A percentile compares a stretch with the other conserved stretches of the same genome.
phyloP scores from a whole-genome alignment of 2,113 vertebrate genomes.

The Lycaon pictus region DNA sequence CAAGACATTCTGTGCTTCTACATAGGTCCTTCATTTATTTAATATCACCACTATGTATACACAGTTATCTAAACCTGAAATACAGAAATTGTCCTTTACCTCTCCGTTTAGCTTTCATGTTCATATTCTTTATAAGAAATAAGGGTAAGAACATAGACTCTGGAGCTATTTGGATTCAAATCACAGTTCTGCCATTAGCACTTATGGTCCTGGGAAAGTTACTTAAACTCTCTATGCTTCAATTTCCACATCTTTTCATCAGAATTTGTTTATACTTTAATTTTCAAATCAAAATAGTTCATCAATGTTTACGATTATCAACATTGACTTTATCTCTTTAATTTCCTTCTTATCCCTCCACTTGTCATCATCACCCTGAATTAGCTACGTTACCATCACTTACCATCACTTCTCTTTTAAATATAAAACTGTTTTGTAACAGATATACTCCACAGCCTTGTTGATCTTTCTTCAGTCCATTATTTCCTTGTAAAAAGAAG shows the following conservation, averaged over 20 bases:
- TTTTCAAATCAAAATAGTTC: neutral
- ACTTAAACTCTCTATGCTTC: neutral
- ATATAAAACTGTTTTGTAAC: neutral
- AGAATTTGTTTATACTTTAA: neutral
- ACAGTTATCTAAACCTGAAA: neutral
- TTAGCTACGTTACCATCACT: neutral
- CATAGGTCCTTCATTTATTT: neutral
- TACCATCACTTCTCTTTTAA: neutral
- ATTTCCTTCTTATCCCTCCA: neutral
- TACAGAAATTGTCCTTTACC: neutral
- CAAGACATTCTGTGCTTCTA: neutral
- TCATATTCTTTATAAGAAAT: neutral
- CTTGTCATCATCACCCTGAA: neutral
- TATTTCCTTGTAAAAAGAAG: neutral
- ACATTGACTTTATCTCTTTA: neutral
- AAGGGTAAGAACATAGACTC: neutral
- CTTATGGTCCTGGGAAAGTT: neutral
- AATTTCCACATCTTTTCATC: neutral
- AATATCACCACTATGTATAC: neutral
- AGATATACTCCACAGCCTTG: neutral
- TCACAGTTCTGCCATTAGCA: neutral
- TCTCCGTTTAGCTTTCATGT: neutral
- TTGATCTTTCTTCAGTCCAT: neutral
- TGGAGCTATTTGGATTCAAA: neutral
- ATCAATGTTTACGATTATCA: neutral